Percentiles rank a stretch among this genome's conserved stretches.
These are phyloP conservation scores for Pagetopsis macropterus DNA, from an alignment of 2,797 vertebrate species.

Conservation along the genomic window DNA sequence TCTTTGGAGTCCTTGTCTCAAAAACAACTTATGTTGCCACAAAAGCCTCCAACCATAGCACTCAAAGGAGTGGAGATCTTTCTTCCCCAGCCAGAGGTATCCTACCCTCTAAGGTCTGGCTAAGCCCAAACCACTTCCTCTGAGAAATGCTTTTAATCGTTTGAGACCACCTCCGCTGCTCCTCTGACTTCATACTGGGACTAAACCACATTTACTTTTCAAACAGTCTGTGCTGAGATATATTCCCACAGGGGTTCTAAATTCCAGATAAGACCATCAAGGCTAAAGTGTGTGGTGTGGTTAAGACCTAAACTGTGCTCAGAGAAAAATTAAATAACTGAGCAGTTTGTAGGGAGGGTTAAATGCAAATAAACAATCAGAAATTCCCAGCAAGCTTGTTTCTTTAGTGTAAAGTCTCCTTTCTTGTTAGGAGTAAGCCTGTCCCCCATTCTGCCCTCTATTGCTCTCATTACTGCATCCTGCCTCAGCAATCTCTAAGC, in stretches of 20 bases:
- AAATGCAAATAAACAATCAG: conserved; percentile 28
- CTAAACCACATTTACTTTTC: conserved; percentile 62
- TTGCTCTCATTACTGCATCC: conserved; percentile 71
- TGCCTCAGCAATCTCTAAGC: conserved; percentile 64
- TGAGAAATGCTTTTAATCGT: conserved; percentile 61
- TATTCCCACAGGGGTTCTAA: conserved; percentile 44
- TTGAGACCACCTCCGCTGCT: conserved; percentile 39
- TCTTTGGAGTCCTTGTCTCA: conserved; percentile 49
- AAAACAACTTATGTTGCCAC: conserved; percentile 50
- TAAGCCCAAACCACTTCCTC: conserved; percentile 45
- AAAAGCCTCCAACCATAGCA: conserved; percentile 37
- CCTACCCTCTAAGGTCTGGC: conserved; percentile 23
- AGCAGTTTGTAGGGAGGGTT: conserved; percentile 28
- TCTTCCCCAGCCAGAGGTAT: conserved; percentile 48
- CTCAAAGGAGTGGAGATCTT: conserved; percentile 37
- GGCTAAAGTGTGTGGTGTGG: conserved; percentile 34
- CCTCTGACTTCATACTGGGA: conserved; percentile 50
- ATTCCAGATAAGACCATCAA: conserved; percentile 52
- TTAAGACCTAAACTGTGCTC: conserved; percentile 45
- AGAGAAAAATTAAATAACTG: conserved; percentile 34
- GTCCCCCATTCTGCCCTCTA: conserved; percentile 50
- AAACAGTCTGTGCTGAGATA: conserved; percentile 45
- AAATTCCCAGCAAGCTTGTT: conserved; percentile 41
- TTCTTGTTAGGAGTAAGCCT: conserved; percentile 64
- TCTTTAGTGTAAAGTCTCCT: conserved; percentile 59